Evolutionary conservation across 2,113 vertebrate species (phyloP), one percentile per base, ranked within the genome.

Genomic region (Myiozetetes cayanensis): DNA sequence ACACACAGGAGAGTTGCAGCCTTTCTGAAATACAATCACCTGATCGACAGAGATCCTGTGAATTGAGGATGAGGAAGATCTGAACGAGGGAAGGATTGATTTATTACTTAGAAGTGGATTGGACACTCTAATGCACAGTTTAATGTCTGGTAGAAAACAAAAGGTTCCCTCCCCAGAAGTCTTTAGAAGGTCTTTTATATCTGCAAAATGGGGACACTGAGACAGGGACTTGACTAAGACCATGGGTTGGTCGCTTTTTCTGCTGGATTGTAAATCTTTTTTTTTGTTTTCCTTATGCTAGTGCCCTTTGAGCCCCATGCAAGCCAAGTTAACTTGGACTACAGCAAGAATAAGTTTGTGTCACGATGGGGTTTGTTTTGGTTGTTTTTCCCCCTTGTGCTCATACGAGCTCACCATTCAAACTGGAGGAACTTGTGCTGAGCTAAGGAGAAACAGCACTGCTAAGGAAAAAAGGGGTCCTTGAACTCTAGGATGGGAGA

Each of bases 21-120:
- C 43, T 70, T 61, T 50, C 62, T 78, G 20, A 71, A 63, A 10
- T 27, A 15, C 55, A 37, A 53, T 35, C n/a, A 65, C 25, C 10
- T n/a, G 27, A 65, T 28, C 0, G 2, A 31, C 13, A 44, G 58
- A 55, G 15, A 43, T 30, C 7, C 12, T 39, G 4, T 52, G 6
- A 83, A 47, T 13, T 43, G 50, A 47, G 25, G 6, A 43, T 12
- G 52, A 74, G 10, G 23, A 85, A 65, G 30, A 56, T 12, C 44
- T 47, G 66, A 72, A 39, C 65, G 47, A 44, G 9, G 13, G 33
- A 72, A 21, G 6, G 44, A 7, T 56, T 76, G 33, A 15, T 65
- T 85, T 77, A 10, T 47, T 79, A 14, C 33, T 67, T 78, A 79
- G 41, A 81, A 55, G 4, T 8, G 35, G 30, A 53, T 30, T 22